Conservation (phyloP, 2,113 vertebrate genomes). For the Chascanopsetta lugubris region DNA sequence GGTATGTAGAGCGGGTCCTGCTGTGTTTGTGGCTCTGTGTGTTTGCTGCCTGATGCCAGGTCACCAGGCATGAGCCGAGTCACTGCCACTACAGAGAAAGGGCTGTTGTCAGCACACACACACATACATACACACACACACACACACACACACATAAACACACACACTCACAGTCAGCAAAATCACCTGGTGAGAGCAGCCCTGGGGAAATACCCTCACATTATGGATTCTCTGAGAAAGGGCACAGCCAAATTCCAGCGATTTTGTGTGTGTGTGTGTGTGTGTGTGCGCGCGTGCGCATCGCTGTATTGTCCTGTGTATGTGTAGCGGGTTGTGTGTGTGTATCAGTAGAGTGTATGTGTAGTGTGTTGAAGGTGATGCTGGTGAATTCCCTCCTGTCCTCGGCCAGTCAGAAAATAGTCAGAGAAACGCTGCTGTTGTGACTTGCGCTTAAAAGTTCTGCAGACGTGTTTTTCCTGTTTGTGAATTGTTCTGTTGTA, state of each 20-base stretch:
- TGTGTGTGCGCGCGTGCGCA: neutral
- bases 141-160: slow-evolving; percentile 14
- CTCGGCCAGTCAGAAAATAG: neutral
- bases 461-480: neutral
- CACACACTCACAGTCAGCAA: slow-evolving; percentile 39
- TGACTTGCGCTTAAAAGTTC: neutral
- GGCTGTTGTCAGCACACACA: slow-evolving; percentile 44
- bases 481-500: neutral
- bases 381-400: neutral
- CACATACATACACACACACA: slow-evolving; percentile 16
- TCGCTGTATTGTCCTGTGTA: no score
- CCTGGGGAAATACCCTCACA: slow-evolving; percentile 33
- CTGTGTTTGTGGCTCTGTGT: slow-evolving; percentile 20
- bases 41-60: slow-evolving; percentile 35
- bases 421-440: neutral
- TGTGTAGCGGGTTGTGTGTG: no score
- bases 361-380: slow-evolving; percentile 5
- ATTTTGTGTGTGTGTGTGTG: neutral
- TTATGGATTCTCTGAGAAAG: slow-evolving; percentile 36
- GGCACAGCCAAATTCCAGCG: slow-evolving; percentile 15
- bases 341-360: neutral
- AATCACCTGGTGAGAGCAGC: slow-evolving; percentile 37
- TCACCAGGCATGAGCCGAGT: slow-evolving; percentile 38
- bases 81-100: slow-evolving; percentile 41
- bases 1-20: neutral